Evolutionary conservation across 2,797 vertebrate species (phyloP).

Genomic region (Periophthalmus magnuspinnatus): DNA sequence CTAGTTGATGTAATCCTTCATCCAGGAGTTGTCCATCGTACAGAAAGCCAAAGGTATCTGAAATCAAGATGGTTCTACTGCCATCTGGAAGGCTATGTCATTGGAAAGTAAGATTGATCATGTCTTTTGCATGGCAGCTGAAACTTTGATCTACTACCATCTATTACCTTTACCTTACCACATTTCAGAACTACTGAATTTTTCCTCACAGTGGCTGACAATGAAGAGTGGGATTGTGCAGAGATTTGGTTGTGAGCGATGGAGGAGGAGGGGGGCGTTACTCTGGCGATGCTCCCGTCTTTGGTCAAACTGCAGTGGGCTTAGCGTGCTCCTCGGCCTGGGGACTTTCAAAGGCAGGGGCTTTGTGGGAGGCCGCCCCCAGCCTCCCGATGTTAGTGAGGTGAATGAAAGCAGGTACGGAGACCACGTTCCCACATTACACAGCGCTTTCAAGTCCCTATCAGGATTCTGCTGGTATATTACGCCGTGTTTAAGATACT

Average conservation of each 20-base stretch:
- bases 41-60: too few relatives aligned
- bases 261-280: slow-evolving; percentile 61
- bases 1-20: too few relatives aligned
- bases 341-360: slow-evolving; percentile 77
- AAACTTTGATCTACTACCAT: background rate
- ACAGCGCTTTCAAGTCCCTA: slow-evolving; percentile 69
- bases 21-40: too few relatives aligned
- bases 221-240: slow-evolving; percentile 73
- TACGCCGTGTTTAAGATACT: background rate
- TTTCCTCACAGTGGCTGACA: slow-evolving; percentile 45
- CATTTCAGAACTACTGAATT: background rate
- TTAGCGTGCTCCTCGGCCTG: slow-evolving; percentile 78
- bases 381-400: slow-evolving; percentile 75
- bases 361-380: slow-evolving; percentile 73
- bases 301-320: slow-evolving; percentile 78
- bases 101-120: background rate
- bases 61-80: too few relatives aligned
- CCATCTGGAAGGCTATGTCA: too few relatives aligned
- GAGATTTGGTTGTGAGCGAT: slow-evolving; percentile 76
- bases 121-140: background rate
- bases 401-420: slow-evolving; percentile 74
- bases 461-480: slow-evolving; percentile 64
- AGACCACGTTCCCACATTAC: slow-evolving; percentile 72
- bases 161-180: background rate
- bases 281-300: slow-evolving; percentile 70